A percentile compares a stretch with the other conserved stretches of the same genome.
Conservation (phyloP, 2,113 vertebrate genomes). For the Odontophorus gujanensis region DNA sequence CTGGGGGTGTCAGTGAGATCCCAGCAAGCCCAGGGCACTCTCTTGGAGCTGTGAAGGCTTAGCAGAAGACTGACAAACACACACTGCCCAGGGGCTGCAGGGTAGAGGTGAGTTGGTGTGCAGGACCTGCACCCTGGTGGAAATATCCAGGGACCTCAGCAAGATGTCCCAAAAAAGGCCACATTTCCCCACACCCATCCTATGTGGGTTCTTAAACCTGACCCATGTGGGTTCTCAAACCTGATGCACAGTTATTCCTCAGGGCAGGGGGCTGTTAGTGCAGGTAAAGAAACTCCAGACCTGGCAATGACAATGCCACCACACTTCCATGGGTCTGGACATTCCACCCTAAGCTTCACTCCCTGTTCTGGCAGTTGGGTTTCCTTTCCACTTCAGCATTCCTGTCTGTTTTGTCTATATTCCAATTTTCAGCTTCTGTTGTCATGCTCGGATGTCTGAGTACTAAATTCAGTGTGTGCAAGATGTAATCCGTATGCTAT, state of each 20-base stretch:
- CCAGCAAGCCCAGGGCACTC: background rate
- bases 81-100: background rate
- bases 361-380: accelerated
- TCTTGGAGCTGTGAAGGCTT: background rate
- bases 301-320: background rate
- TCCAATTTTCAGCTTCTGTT: background rate
- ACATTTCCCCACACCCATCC: accelerated
- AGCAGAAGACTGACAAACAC: background rate
- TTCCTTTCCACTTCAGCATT: background rate
- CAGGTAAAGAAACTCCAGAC: background rate
- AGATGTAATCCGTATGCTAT: background rate
- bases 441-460: background rate
- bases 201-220: too few species aligned
- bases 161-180: background rate
- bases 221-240: background rate
- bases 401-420: background rate
- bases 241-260: background rate
- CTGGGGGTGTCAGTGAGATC: background rate
- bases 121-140: background rate
- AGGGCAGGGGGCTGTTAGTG: background rate
- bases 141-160: background rate
- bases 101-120: background rate
- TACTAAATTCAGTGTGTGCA: background rate
- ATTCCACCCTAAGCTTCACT: background rate
- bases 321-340: background rate